Percentiles rank a stretch among this genome's conserved stretches.
These are phyloP conservation scores for Lanistes nyassanus DNA, from an alignment of 1,140 invertebrate species.

Conservation along the genomic window DNA sequence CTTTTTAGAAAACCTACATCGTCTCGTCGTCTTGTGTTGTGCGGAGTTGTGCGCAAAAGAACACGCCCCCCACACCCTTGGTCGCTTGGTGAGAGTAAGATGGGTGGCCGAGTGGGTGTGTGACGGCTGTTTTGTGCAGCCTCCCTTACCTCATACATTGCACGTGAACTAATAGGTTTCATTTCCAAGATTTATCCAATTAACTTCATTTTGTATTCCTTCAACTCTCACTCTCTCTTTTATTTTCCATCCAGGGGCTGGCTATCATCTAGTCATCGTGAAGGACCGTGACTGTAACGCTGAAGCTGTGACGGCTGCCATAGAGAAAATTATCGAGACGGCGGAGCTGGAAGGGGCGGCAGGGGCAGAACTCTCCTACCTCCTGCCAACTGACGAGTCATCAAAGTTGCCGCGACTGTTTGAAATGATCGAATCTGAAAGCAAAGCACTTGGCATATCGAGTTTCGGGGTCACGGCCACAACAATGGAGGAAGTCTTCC, in stretches of 20 bases:
- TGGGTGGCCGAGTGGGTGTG: no score
- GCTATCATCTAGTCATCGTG: slow-evolving; percentile 63
- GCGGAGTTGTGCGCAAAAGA: no score
- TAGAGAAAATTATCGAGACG: slow-evolving; percentile 45
- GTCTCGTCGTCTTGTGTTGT: no score
- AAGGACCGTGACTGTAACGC: slow-evolving; percentile 69
- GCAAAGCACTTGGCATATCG: slow-evolving; percentile 74
- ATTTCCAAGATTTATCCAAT: no score
- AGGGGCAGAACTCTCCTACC: slow-evolving; percentile 59
- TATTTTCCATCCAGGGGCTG: slow-evolving; percentile 56
- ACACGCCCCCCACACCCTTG: no score
- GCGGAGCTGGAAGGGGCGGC: slow-evolving; percentile 60
- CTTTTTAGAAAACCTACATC: no score
- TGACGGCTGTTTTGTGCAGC: no score
- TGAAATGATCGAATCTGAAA: slow-evolving; percentile 73
- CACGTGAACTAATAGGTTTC: no score
- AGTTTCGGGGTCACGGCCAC: slow-evolving; percentile 83
- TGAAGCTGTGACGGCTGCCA: slow-evolving; percentile 49
- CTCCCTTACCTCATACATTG: no score
- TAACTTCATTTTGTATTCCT: no score
- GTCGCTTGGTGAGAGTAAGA: no score
- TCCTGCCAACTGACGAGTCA: slow-evolving; percentile 62
- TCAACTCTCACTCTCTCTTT: no score
- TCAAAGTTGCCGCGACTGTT: slow-evolving; percentile 70
- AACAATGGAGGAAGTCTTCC: slow-evolving; percentile 87